These are phyloP conservation scores for Lutraria rhynchaena DNA, from an alignment of 1,140 invertebrate genomes.

Conservation along the genomic window DNA sequence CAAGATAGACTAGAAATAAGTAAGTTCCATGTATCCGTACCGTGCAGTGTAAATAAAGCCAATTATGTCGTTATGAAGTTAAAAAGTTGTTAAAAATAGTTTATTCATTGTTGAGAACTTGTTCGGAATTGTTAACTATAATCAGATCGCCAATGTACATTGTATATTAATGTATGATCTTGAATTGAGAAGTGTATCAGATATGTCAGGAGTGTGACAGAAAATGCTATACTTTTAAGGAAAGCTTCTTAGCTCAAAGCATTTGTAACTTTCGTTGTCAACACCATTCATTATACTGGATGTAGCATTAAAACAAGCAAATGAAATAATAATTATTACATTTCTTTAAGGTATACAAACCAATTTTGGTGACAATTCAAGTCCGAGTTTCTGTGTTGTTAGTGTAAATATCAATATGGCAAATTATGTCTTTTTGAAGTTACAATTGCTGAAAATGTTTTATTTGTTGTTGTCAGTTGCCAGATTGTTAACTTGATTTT, in stretches of 20 bases:
- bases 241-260: conserved; percentile 10
- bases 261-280: conserved; percentile 19
- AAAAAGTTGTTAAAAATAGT: conserved; percentile 16
- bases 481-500: conserved; percentile 18
- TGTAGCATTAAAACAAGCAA: conserved; percentile 1
- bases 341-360: conserved; percentile 2
- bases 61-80: conserved; percentile 14
- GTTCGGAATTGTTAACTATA: conserved; percentile 1
- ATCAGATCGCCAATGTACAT: conserved; percentile 11
- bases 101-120: conserved; percentile 18
- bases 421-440: neutral
- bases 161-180: conserved; percentile 14
- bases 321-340: conserved; percentile 21
- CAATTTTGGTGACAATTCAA: neutral
- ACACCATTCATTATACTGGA: neutral
- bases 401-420: conserved; percentile 3
- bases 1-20: neutral
- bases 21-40: neutral
- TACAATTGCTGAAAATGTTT: neutral
- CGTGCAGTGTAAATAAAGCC: neutral
- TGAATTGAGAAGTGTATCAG: conserved; percentile 3
- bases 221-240: conserved; percentile 11
- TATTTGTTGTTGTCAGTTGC: conserved; percentile 8
- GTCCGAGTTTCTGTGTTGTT: conserved; percentile 5
- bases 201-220: conserved; percentile 22